Base-by-base conservation (phyloP, 1,140 invertebrate genomes). In the Hycleus cichorii region DNA sequence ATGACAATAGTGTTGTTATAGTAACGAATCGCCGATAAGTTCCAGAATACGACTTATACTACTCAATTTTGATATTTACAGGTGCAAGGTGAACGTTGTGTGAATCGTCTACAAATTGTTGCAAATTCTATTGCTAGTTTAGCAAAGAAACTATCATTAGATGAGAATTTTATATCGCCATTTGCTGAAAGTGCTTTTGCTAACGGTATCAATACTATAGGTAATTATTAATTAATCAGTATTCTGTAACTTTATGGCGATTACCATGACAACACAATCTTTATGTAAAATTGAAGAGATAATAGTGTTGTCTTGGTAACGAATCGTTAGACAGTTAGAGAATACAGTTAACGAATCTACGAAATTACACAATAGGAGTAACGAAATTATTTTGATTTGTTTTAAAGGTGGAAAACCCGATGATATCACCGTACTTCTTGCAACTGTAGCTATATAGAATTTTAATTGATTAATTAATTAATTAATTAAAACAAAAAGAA, bases 361-460 rank as follows among this genome's bases (percentile, higher is more conserved):
- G 18, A 18, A 18, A 18, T 18, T 18, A 18, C 18, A 18, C 18
- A 18, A 18, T 6, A 50, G 1, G 25, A 45, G n/a, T 12, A 46
- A 8, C 9, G n/a, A 46, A 5, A 32, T 46, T 53, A n/a, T 46
- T 27, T n/a, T 6, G 2, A 24, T 66, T 72, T 76, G 71, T 65
- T 74, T 85, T 82, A 53, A 75, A 95, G 93, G 94, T 74, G 93
- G 94, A 57, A 97, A 97, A 80, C 93, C 93, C 47, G 95, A 98
- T 75, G 95, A 98, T 78, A 96, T 98, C 74, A 98, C 95, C 70
- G 91, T 97, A 68, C 83, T 98, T 65, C 81, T 98, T 66, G 91
- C 91, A 65, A 91, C 90, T 59, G 90, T 94, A 74, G 87, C 87
- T 82, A 81, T 74, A 67, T 72, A 59, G 64, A 59, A 48, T 26